Evolutionary conservation across 2,888 invertebrate genomes (phyloP).

Genomic region (Nemotelus nigrinus): DNA sequence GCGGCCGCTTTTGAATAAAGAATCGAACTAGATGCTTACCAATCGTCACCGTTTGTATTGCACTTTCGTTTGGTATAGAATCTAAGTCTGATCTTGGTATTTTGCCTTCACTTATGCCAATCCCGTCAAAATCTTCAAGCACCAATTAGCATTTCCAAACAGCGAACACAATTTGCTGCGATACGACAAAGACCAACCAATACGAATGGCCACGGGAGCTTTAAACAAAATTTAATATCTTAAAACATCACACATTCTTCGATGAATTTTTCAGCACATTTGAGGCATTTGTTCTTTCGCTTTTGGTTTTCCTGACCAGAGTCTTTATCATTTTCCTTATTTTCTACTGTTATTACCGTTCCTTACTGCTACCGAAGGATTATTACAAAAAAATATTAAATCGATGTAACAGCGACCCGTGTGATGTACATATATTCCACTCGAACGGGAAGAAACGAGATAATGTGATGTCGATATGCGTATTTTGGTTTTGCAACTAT

Average conservation of each 20-base stretch:
- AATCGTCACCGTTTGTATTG: no score
- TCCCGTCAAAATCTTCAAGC: constrained; percentile 28
- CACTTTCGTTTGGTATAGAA: no score
- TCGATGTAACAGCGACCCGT: background rate
- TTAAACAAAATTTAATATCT: no score
- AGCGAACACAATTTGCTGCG: no score
- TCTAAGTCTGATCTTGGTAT: no score
- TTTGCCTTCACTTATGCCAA: constrained; percentile 16
- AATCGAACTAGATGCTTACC: no score
- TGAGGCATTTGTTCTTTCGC: no score
- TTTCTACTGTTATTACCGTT: background rate
- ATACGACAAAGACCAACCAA: no score
- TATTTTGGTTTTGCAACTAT: background rate
- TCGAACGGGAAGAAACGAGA: background rate
- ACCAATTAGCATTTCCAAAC: constrained; percentile 10
- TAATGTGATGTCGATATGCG: background rate
- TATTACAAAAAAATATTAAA: constrained; percentile 28
- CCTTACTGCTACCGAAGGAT: background rate
- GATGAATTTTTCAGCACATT: no score
- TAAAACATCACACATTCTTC: no score
- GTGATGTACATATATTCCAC: background rate
- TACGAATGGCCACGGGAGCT: no score
- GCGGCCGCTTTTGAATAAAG: no score
- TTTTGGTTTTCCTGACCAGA: background rate
- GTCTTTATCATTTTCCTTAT: background rate